A percentile compares a stretch with the other conserved stretches of the same genome.
These are phyloP conservation scores for Phengaris alcon DNA, from an alignment of 2,888 invertebrate genomes.

Conservation along the genomic window DNA sequence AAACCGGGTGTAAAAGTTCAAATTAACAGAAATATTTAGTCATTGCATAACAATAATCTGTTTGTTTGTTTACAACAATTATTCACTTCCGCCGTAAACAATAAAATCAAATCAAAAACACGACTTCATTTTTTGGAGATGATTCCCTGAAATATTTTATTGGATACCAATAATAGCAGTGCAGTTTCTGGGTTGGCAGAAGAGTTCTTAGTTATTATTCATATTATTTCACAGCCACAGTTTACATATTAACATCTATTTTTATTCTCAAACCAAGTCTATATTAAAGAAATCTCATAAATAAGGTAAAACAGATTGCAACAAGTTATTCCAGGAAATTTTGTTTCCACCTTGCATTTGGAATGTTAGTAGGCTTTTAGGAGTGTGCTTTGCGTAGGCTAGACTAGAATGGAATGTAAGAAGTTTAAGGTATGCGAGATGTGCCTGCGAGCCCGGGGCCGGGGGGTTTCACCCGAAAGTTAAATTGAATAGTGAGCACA, in stretches of 20 bases:
- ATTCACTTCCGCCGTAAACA: neutral
- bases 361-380: slow-evolving; percentile 27
- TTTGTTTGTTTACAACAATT: slow-evolving; percentile 6
- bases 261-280: no score
- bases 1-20: neutral
- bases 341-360: slow-evolving; percentile 8
- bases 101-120: slow-evolving; percentile 5
- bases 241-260: no score
- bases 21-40: slow-evolving; percentile 5
- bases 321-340: neutral
- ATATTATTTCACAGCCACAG: no score
- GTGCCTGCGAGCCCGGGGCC: slow-evolving; percentile 8
- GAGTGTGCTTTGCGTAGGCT: neutral
- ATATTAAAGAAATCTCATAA: neutral
- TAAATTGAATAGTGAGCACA: slow-evolving; percentile 25
- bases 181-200: no score
- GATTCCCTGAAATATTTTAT: neutral
- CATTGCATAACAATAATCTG: neutral
- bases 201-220: no score
- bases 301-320: neutral
- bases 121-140: neutral
- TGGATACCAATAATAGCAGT: neutral
- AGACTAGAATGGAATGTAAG: slow-evolving; percentile 17
- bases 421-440: slow-evolving; percentile 16
- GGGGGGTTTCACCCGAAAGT: slow-evolving; percentile 2